Base-by-base conservation (phyloP, 1,140 invertebrate genomes). In the Leptinotarsa defecta region DNA sequence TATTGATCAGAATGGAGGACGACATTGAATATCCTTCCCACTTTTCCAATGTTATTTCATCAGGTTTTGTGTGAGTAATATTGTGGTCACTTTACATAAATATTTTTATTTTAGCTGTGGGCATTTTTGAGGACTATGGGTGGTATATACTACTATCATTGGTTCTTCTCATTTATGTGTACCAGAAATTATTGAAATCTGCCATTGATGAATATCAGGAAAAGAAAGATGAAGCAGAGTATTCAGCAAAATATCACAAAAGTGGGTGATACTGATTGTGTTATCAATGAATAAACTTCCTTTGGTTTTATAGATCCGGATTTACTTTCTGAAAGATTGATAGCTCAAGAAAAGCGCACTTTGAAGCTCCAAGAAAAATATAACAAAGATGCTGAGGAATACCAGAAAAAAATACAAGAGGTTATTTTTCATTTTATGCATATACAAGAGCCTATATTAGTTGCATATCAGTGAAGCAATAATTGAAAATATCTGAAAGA, bases 191-290 rank as follows among this genome's bases (percentile, higher is more conserved):
- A 48, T 70, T 48, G 22, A 70, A 48, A 70, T 49, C 20, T 52
- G 15, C 8, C 48, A 20, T 70, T 20, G 64, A 77, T n/a, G 75
- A 71, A 34, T 80, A 80, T 62, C 72, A 76, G 43, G 71, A 79
- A 72, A 13, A 80, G 48, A 86, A 75, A 67, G 84, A 83, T 13
- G 84, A 87, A 27, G 52, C 74, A 13, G 81, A 86, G 68, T 86
- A 86, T 80, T 76, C 79, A 20, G 86, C 82, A 34, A 86, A 87
- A 79, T 86, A 87, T 79, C 84, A 86, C 49, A 87, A 88, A 82
- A 84, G 87, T 87, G 81, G 79, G 73, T 76, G 48, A 43, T 34
- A 65, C 8, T n/a, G 49, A 20, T 20, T 19, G 27, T 43, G 49
- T 65, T 65, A 49, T 49, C 19, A 20, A 73, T 15, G 17, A 65